phyloP scores from a whole-genome alignment of 53 echinoderm and acorn worm species.

The Luidia sarsii region DNA sequence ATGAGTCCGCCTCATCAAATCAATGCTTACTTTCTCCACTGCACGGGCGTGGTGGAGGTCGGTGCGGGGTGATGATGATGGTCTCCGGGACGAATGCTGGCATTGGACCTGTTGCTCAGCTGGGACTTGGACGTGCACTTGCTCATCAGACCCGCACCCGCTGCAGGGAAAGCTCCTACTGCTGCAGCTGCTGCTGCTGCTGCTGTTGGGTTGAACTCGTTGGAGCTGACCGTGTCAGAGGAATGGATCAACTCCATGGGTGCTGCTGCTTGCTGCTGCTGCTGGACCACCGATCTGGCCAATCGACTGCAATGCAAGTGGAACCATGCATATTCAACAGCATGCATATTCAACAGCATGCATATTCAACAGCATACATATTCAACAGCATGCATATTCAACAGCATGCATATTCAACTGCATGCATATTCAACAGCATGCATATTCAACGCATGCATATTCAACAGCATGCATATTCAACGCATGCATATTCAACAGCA shows the following conservation, averaged over 20 bases:
- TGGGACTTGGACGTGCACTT: constrained; percentile 47
- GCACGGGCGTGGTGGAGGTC: constrained; percentile 62
- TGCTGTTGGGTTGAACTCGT: constrained; percentile 54
- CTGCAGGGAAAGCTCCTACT: no score
- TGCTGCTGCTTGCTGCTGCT: neutral
- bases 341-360: no score
- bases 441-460: no score
- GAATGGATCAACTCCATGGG: constrained; percentile 63
- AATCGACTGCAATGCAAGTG: constrained; percentile 25
- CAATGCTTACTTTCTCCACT: constrained; percentile 82
- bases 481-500: no score
- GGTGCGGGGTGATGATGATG: neutral
- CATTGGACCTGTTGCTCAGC: constrained; percentile 45
- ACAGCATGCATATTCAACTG: no score
- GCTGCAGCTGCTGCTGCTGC: no score
- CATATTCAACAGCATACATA: no score
- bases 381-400: no score
- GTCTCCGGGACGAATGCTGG: constrained; percentile 44
- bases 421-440: no score
- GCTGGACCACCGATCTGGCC: constrained; percentile 16
- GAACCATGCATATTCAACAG: neutral
- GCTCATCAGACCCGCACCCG: neutral
- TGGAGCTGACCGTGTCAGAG: constrained; percentile 68
- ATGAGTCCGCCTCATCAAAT: no score
- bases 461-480: no score